Conservation (phyloP, 2,113 vertebrate species). For the Urocynchramus pylzowi region DNA sequence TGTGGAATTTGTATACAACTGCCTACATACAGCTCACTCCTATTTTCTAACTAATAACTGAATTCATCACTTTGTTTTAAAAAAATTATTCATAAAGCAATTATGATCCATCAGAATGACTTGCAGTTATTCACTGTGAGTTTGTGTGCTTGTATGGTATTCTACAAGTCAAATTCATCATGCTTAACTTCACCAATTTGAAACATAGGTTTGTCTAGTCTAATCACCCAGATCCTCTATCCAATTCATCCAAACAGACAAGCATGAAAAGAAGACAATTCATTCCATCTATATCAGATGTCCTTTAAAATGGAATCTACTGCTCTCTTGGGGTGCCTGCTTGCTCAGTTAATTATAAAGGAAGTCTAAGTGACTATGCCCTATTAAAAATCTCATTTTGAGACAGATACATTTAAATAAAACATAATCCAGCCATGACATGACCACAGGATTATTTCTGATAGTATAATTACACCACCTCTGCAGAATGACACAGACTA, state of each 20-base stretch:
- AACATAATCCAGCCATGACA: not conserved
- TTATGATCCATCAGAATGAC: not conserved
- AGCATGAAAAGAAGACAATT: not conserved
- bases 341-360: not conserved
- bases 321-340: not conserved
- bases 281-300: not conserved
- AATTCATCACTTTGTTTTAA: not conserved
- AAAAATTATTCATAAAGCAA: not conserved
- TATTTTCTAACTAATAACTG: not conserved
- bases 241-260: not conserved
- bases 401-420: not conserved
- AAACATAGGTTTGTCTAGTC: not conserved
- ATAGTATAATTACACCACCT: not conserved
- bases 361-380: not conserved
- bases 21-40: not conserved
- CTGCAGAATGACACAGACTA: not conserved
- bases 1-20: not conserved
- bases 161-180: not conserved
- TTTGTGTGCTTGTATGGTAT: not conserved
- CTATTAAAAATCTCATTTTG: not conserved
- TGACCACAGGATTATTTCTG: not conserved
- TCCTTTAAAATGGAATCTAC: not conserved
- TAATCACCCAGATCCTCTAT: not conserved
- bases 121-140: not conserved
- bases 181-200: not conserved